These are phyloP conservation scores for Ataeniobius toweri DNA, from an alignment of 2,797 vertebrate species.

Conservation along the genomic window DNA sequence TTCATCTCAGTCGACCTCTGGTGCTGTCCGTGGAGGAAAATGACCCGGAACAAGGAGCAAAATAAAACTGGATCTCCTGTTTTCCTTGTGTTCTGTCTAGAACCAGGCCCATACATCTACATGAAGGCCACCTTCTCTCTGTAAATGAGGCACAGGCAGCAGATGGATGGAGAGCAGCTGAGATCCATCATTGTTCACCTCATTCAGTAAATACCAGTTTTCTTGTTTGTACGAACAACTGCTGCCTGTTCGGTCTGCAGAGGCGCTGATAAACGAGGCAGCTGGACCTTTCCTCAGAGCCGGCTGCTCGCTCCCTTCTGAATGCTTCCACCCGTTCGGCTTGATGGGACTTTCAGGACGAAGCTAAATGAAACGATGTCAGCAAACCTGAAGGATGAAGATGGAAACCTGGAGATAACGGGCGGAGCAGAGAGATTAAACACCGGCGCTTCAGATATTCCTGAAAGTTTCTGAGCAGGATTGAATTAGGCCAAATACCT, in stretches of 20 bases:
- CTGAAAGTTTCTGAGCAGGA: neutral
- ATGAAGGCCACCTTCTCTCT: constrained; percentile 1
- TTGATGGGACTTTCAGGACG: neutral
- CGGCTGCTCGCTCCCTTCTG: no score
- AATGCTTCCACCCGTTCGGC: neutral
- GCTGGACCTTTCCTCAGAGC: neutral
- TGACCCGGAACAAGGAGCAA: no score
- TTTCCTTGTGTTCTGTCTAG: neutral
- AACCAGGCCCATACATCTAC: neutral
- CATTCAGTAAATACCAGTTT: neutral
- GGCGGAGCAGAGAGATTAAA: no score
- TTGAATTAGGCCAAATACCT: neutral
- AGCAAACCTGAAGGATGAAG: neutral
- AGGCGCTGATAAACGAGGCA: neutral
- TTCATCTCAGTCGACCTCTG: no score
- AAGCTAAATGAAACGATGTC: neutral
- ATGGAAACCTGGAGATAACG: neutral
- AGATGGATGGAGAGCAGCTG: constrained; percentile 6
- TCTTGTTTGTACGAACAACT: constrained; percentile 1
- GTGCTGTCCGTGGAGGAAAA: no score
- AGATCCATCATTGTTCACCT: constrained; percentile 7
- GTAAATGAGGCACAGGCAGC: neutral
- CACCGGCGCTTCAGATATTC: no score
- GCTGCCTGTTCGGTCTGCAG: neutral
- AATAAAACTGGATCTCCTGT: no score